Evolutionary conservation across 2,113 vertebrate genomes (phyloP).

Genomic region (Ancistrus triradiatus): DNA sequence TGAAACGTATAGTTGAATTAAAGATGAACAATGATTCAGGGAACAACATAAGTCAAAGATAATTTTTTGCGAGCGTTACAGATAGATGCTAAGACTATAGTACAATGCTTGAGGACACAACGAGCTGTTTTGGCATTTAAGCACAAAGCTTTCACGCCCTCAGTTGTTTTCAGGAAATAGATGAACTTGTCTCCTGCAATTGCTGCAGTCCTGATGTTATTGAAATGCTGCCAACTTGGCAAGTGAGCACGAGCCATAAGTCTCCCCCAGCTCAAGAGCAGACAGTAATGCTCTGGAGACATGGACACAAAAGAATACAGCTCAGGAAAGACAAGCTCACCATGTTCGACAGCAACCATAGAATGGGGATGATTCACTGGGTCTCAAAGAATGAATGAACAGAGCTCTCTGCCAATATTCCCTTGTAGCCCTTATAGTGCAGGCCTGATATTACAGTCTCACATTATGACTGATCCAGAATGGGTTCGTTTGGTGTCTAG

Average conservation of each 20-base stretch:
- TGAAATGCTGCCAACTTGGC: constrained; percentile 68
- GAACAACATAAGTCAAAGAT: not conserved
- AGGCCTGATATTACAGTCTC: not conserved
- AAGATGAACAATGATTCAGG: not conserved
- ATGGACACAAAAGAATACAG: constrained; percentile 48
- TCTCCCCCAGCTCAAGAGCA: constrained; percentile 49
- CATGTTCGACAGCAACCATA: constrained; percentile 34
- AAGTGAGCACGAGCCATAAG: constrained; percentile 47
- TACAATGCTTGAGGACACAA: constrained; percentile 8
- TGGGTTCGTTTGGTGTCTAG: constrained; percentile 20
- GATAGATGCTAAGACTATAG: constrained; percentile 14
- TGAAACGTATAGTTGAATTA: not conserved
- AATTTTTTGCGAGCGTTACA: not conserved
- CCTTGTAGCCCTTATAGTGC: constrained; percentile 17
- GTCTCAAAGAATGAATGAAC: constrained; percentile 23
- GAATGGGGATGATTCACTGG: constrained; percentile 34
- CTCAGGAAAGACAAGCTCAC: constrained; percentile 43
- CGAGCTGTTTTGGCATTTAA: constrained; percentile 33
- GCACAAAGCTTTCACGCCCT: constrained; percentile 36
- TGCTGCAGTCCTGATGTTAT: constrained; percentile 64
- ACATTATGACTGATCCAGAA: not conserved
- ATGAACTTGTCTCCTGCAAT: constrained; percentile 68
- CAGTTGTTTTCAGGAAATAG: constrained; percentile 66
- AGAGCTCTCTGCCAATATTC: constrained; percentile 30
- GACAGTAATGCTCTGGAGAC: constrained; percentile 51